Conservation (phyloP, 2,797 vertebrate species). For the Artibeus lituratus region DNA sequence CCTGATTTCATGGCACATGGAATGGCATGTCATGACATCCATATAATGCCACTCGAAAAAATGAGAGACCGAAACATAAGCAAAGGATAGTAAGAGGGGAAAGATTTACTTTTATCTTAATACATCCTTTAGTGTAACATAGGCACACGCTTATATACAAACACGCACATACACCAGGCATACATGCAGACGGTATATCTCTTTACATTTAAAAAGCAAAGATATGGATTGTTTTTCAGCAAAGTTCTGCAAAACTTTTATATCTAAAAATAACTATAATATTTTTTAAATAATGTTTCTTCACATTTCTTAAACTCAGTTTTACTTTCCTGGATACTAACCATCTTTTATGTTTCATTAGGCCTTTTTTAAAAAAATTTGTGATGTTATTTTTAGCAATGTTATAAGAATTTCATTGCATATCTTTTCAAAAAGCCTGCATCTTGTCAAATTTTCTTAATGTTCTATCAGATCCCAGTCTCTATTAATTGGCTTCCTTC, state of each 20-base stretch:
- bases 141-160: background rate
- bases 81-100: background rate
- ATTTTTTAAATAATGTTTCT: background rate
- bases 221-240: background rate
- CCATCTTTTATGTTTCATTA: background rate
- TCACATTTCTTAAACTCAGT: background rate
- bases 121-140: background rate
- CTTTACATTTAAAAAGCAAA: background rate
- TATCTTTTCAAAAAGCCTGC: background rate
- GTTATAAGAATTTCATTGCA: background rate
- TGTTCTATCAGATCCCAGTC: background rate
- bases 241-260: background rate
- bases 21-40: background rate
- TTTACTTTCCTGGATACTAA: background rate
- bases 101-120: background rate
- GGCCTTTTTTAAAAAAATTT: background rate
- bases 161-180: too few relatives aligned
- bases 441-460: background rate
- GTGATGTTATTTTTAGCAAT: background rate
- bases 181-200: rapidly evolving
- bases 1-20: background rate
- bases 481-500: background rate
- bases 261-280: background rate
- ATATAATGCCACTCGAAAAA: background rate
- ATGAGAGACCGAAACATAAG: background rate